A percentile compares a stretch with the other conserved stretches of the same genome.
Conservation (phyloP, 2,113 vertebrate genomes). For the Nannobrachium achirus region DNA sequence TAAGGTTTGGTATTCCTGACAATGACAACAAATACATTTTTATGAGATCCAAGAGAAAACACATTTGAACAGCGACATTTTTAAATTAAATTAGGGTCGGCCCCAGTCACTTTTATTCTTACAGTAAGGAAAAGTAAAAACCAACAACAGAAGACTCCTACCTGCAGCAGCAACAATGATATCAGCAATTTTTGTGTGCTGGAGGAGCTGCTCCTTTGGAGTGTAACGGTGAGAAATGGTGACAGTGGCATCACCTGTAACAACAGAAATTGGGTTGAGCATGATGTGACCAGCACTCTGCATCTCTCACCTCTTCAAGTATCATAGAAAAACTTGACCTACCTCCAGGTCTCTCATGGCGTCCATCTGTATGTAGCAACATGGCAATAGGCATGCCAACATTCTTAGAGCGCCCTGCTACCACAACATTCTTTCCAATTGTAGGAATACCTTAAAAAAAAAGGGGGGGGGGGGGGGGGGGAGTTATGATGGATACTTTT, state of each 20-base stretch:
- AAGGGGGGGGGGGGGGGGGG: no score
- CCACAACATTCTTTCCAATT: conserved; percentile 93
- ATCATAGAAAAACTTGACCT: not conserved
- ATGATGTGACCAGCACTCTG: not conserved
- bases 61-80: no score
- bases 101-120: no score
- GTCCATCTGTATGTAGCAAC: conserved; percentile 93
- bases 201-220: conserved; percentile 93
- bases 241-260: conserved; percentile 93
- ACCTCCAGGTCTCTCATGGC: conserved; percentile 95
- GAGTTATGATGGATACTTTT: no score
- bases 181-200: conserved; percentile 91
- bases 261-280: conserved; percentile 9
- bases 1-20: conserved; percentile 95
- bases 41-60: conserved; percentile 1
- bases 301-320: not conserved
- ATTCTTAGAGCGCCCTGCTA: conserved; percentile 95
- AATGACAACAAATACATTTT: not conserved
- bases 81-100: no score
- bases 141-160: conserved; percentile 48
- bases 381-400: conserved; percentile 99
- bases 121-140: no score
- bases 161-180: conserved; percentile 96
- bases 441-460: conserved; percentile 88
- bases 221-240: conserved; percentile 97